Base-by-base conservation (phyloP, 2,113 vertebrate genomes). In the Ammodramus savannarum region DNA sequence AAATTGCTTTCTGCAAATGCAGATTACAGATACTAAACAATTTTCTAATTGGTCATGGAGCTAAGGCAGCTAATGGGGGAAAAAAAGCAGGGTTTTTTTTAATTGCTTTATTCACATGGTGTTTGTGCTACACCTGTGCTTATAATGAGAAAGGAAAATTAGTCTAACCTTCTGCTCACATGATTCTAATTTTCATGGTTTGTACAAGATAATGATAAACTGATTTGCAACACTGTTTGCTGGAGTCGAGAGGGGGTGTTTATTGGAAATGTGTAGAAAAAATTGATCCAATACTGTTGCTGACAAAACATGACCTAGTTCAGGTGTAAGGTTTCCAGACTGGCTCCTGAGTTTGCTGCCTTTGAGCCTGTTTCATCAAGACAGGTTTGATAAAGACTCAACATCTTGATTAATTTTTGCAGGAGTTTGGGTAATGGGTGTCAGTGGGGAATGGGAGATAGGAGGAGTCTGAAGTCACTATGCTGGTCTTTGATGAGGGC, bases 1-100 rank as follows among this genome's bases (percentile, higher is more conserved):
- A 96, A 98, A 98, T 99, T 98, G 98, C 98, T 98, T 99, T 98
- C 98, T 98, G 98, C 98, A 98, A 98, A 98, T 98, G 98, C 98
- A 98, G 98, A 98, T 98, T 98, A 98, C 98, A 97, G 98, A 98
- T 98, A 98, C 98, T 99, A 99, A 99, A 98, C 99, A 98, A 98
- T 99, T 98, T 98, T 98, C 98, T 98, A 98, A 99, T 99, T 99
- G 98, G 99, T 99, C 98, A 99, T 98, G 98, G 98, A 98, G 98
- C 97, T 98, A 98, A 98, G 97, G 98, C 98, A 98, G 98, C 98
- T 99, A 98, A 99, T 99, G 77, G 93, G 89, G 77, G 38, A 36
- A 98, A 99, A 95, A 99, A 99, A 98, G 97, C 98, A 98, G 93
- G 93, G 39, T 3, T 9, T 98, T 98, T 98, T 98, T 99, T 98